These are phyloP conservation scores for Lasius fuliginosus DNA, from an alignment of 2,888 invertebrate species.

Conservation along the genomic window DNA sequence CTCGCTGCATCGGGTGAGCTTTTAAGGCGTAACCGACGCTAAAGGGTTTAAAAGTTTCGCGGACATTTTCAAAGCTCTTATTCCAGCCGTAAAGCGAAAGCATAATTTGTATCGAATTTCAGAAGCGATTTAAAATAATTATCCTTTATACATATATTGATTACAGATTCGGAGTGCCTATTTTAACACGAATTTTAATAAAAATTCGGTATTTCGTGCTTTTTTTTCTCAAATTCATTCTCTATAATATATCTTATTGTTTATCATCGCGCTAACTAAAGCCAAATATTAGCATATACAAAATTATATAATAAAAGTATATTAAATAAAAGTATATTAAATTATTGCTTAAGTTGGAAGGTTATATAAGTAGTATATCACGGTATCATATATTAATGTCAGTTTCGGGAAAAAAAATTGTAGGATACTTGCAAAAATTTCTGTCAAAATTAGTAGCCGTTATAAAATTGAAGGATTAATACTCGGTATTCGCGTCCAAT, in stretches of 20 bases:
- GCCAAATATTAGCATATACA: not conserved
- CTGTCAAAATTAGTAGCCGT: not conserved
- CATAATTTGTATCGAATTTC: slow-evolving; percentile 48
- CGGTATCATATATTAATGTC: not conserved
- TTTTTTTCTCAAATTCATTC: slow-evolving; percentile 14
- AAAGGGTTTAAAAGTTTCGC: slow-evolving; percentile 50
- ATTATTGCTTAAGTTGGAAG: not conserved
- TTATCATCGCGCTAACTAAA: not conserved
- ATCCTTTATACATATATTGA: slow-evolving; percentile 11
- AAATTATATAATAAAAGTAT: not conserved
- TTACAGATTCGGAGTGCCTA: not conserved
- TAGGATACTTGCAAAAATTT: not conserved
- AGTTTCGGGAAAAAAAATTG: not conserved
- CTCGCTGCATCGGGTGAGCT: slow-evolving; percentile 41
- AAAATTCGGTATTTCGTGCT: not conserved
- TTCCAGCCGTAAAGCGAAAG: slow-evolving; percentile 36
- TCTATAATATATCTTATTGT: not conserved
- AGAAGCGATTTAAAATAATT: slow-evolving; percentile 35
- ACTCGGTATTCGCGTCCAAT: slow-evolving; percentile 54
- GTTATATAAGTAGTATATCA: not conserved
- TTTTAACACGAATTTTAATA: not conserved
- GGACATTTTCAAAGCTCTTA: slow-evolving; percentile 39
- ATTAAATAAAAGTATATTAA: slow-evolving; percentile 33
- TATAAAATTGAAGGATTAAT: not conserved
- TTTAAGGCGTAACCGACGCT: slow-evolving; percentile 52